Conservation (phyloP, 2,797 vertebrate genomes). For the Rhynchonycteris naso region DNA sequence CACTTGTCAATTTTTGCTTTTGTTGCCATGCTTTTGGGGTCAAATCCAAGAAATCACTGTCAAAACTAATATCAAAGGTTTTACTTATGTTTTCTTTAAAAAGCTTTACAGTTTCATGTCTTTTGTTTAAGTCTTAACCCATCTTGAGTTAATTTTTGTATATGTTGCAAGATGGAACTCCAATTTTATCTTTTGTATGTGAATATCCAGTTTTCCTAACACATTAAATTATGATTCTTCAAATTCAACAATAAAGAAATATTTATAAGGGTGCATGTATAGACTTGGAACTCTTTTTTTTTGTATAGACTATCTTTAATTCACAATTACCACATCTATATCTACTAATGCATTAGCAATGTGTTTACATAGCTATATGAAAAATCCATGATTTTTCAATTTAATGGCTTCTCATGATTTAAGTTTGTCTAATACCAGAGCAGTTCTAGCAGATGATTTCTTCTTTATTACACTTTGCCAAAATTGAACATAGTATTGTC, state of each 20-base stretch:
- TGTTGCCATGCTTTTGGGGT: too few relatives aligned
- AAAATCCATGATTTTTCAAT: background rate
- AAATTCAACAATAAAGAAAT: background rate
- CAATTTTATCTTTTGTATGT: too few relatives aligned
- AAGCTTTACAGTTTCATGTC: background rate
- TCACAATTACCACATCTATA: background rate
- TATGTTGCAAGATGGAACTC: too few relatives aligned
- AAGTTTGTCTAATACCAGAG: background rate
- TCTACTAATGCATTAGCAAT: background rate
- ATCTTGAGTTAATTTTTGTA: background rate
- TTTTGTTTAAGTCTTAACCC: background rate
- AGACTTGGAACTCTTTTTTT: background rate
- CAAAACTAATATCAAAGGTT: background rate
- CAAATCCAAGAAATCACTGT: too few relatives aligned
- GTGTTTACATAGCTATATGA: background rate
- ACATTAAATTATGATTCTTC: background rate
- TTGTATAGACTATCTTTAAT: background rate
- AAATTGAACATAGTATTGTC: background rate
- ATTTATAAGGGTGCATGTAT: background rate
- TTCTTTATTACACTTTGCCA: background rate
- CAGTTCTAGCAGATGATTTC: background rate
- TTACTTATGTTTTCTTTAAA: background rate
- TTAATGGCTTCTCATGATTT: background rate
- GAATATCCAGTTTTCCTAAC: too few relatives aligned
- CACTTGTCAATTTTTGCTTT: background rate